A percentile compares a stretch with the other conserved stretches of the same genome.
Evolutionary conservation across 2,113 vertebrate species (phyloP).

Genomic region (Otocyon megalotis): DNA sequence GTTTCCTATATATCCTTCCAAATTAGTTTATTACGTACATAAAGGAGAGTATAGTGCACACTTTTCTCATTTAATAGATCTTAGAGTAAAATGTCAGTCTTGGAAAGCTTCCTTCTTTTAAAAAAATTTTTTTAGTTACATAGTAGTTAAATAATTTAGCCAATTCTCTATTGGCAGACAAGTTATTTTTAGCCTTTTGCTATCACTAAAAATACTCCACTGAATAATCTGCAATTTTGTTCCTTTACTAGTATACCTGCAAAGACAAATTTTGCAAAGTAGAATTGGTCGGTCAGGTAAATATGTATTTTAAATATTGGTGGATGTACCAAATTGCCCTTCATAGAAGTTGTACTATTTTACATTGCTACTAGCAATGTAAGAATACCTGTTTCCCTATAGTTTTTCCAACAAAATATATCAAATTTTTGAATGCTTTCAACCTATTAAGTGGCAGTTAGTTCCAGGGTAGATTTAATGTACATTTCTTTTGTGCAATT

Average conservation of each 20-base stretch:
- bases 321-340: not conserved
- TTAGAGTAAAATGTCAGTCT: not conserved
- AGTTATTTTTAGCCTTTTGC: conserved; percentile 48
- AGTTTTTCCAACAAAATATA: conserved; percentile 48
- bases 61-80: not conserved
- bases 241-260: not conserved
- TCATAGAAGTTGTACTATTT: not conserved
- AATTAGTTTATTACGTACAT: conserved; percentile 11
- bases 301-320: conserved; percentile 22
- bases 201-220: conserved; percentile 16
- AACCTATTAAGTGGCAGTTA: not conserved
- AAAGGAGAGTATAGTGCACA: not conserved
- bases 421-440: conserved; percentile 30
- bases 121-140: not conserved
- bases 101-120: not conserved
- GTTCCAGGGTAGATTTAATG: conserved; percentile 32
- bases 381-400: conserved; percentile 9
- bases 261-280: conserved; percentile 40
- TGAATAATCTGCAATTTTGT: conserved; percentile 16
- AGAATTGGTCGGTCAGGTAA: not conserved
- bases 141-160: conserved; percentile 42
- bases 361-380: not conserved
- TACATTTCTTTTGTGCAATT: conserved; percentile 50
- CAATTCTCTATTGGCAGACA: not conserved
- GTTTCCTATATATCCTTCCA: conserved; percentile 1